Conservation (phyloP, 2,113 vertebrate species). For the Mus pahari region DNA sequence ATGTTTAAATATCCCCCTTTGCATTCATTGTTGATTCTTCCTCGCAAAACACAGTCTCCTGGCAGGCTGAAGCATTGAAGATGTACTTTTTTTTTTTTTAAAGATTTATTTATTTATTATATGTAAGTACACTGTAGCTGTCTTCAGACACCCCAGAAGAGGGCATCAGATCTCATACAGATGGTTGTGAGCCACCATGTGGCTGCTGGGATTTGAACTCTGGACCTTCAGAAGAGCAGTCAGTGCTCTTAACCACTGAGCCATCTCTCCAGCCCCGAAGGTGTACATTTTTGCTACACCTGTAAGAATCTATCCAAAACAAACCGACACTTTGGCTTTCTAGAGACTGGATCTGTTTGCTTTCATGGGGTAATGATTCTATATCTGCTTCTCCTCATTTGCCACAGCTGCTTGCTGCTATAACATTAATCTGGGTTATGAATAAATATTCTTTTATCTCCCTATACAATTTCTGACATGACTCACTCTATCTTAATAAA, state of each 20-base stretch:
- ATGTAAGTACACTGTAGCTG: too few species aligned
- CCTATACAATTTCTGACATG: not conserved
- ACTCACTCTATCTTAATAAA: slow-evolving; percentile 22
- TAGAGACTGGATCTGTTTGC: not conserved
- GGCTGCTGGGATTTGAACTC: too few species aligned
- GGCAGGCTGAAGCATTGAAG: not conserved
- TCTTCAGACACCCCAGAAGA: too few species aligned
- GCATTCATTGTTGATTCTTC: not conserved
- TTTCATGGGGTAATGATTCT: not conserved
- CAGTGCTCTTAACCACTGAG: too few species aligned
- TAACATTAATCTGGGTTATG: not conserved
- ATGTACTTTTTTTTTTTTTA: too few species aligned
- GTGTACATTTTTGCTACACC: not conserved
- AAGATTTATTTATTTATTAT: too few species aligned
- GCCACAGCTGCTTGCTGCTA: not conserved
- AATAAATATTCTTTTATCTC: slow-evolving; percentile 12
- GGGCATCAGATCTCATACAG: too few species aligned
- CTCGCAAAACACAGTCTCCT: not conserved
- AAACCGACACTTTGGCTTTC: not conserved
- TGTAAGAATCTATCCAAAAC: not conserved
- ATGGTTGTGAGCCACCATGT: too few species aligned
- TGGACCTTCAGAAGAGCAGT: too few species aligned
- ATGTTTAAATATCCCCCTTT: not conserved
- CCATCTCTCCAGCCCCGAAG: not conserved
- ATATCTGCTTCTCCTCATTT: not conserved